phyloP scores from a whole-genome alignment of 2,888 invertebrate species.

The Ornithoptera priamus region DNA sequence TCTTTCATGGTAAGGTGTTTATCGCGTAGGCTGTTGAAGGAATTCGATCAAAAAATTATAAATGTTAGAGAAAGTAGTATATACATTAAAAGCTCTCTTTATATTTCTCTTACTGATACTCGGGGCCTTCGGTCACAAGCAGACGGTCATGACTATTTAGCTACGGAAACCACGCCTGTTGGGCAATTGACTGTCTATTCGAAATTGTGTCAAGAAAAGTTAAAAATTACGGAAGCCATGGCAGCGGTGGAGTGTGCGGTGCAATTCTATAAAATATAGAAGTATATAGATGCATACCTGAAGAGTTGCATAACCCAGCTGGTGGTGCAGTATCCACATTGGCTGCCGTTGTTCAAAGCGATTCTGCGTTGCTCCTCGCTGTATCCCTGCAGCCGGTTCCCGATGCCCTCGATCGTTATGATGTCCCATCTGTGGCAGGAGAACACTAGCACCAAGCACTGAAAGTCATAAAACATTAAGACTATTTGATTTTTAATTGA shows the following conservation, averaged over 20 bases:
- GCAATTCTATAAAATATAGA: neutral
- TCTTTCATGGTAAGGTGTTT: conserved; percentile 82
- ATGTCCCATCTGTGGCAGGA: conserved; percentile 84
- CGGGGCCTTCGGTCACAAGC: too few relatives aligned
- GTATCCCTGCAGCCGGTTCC: conserved; percentile 81
- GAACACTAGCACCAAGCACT: conserved; percentile 79
- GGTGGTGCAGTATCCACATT: conserved; percentile 88
- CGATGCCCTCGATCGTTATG: conserved; percentile 86
- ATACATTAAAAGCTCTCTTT: too few relatives aligned
- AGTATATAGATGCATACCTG: conserved; percentile 59
- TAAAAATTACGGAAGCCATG: too few relatives aligned
- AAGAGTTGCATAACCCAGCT: conserved; percentile 88
- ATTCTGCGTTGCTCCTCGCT: conserved; percentile 82
- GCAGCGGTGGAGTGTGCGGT: too few relatives aligned
- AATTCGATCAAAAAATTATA: neutral
- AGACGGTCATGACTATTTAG: too few relatives aligned
- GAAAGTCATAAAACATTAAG: conserved; percentile 3
- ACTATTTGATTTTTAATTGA: too few relatives aligned
- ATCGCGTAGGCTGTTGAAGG: conserved; percentile 63
- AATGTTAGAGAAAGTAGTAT: neutral
- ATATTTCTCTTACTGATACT: too few relatives aligned
- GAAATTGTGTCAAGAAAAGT: too few relatives aligned
- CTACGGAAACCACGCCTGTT: too few relatives aligned
- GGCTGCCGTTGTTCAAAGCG: conserved; percentile 82
- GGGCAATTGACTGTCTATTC: too few relatives aligned